These are phyloP conservation scores for Dynastes maya DNA, from an alignment of 2,888 invertebrate genomes.

Conservation along the genomic window DNA sequence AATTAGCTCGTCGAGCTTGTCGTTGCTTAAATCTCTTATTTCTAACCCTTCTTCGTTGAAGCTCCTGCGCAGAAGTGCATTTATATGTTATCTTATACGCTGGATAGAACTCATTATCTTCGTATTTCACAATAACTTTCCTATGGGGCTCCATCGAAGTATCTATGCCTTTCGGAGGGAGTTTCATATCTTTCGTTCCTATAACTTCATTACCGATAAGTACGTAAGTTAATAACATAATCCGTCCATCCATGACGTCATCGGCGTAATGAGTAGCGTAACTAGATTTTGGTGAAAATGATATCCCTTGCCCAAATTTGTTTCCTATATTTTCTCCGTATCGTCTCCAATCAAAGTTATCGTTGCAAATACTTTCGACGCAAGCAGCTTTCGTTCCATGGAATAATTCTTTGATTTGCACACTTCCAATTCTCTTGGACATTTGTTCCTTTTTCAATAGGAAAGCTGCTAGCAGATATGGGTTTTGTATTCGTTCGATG, in stretches of 20 bases:
- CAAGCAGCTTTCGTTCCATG: conserved; percentile 39
- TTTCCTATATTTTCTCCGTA: conserved; percentile 42
- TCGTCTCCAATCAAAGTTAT: conserved; percentile 48
- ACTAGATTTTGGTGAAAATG: conserved; percentile 33
- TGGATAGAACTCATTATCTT: conserved; percentile 60
- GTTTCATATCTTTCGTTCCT: conserved; percentile 53
- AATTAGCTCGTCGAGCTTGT: background rate
- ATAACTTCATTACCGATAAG: conserved; percentile 45
- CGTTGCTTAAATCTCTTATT: no score
- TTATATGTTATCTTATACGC: conserved; percentile 48
- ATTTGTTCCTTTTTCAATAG: conserved; percentile 46
- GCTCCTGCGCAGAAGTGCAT: background rate
- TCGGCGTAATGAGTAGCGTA: conserved; percentile 45
- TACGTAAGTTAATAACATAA: conserved; percentile 45
- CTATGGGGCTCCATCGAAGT: conserved; percentile 55
- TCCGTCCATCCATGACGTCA: background rate
- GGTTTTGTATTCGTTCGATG: conserved; percentile 48
- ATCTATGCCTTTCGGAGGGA: conserved; percentile 57
- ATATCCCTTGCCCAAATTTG: conserved; percentile 43
- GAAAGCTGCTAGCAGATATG: conserved; percentile 38
- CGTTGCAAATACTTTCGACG: conserved; percentile 18
- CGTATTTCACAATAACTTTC: conserved; percentile 58
- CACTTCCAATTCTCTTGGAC: background rate
- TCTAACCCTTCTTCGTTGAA: background rate
- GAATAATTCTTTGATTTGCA: conserved; percentile 32